Base-by-base conservation (phyloP, 2,113 vertebrate genomes). In the Dicentrarchus labrax region DNA sequence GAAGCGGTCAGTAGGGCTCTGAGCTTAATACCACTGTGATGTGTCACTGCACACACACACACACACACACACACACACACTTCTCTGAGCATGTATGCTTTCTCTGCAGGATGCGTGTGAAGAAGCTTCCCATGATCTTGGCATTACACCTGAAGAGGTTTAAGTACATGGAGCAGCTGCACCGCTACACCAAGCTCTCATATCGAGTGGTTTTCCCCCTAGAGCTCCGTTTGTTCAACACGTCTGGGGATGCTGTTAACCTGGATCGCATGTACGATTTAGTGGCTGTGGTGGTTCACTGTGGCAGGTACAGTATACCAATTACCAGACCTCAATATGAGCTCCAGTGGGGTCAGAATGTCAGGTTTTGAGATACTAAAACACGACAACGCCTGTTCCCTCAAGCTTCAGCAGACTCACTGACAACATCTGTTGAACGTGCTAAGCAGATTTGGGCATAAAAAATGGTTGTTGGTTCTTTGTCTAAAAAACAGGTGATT, bases 101-200 rank as follows among this genome's bases (percentile, higher is more conserved):
- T 36, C 87, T 92, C 85, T 76, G 43, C 88, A 99, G 98, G 92
- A 99, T 99, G 98, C 95, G 98, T 69, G 98, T 99, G 6, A 99
- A 99, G 93, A 98, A 98, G 88, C 94, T 99, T 79, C 98, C 98
- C 8, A 98, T 99, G 98, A 99, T 99, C 85, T 92, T 99, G 93
- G 98, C 98, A 0, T 96, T 99, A n/a, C 98, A 99, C 88, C 96
- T 99, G 62, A 99, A 99, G 94, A 95, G 98, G 78, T 99, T 99
- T 87, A 99, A 99, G 94, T 99, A 99, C 77, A 99, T 99, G 98
- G 98, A 99, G 89, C 98, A 99, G 82, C 86, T 99, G 47, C 98
- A 99, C 91, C 96, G 98, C 76, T 99, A 99, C 71, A 99, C 98
- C 61, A 99, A 99, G 94, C 96, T 99, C 48, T 99, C 98, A 12